These are phyloP conservation scores for Tetragonisca angustula DNA, from an alignment of 2,888 invertebrate genomes.

Conservation along the genomic window DNA sequence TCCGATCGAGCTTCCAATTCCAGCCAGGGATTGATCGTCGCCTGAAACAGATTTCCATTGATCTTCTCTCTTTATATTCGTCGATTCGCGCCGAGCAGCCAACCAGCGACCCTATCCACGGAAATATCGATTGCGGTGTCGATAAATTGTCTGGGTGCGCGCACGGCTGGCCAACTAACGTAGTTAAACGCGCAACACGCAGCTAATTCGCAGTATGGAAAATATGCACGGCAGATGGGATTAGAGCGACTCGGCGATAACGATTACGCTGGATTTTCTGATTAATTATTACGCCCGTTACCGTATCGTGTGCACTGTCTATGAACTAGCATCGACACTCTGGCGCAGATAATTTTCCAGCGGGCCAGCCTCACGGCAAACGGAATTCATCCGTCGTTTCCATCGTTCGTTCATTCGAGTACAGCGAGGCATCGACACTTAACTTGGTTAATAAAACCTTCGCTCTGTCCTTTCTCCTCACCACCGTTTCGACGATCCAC, in stretches of 20 bases:
- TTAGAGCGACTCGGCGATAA: constrained; percentile 45
- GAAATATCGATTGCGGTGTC: constrained; percentile 42
- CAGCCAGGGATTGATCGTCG: not conserved
- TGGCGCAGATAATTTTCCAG: constrained; percentile 5
- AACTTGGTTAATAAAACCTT: too few species aligned
- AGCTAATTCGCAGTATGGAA: constrained; percentile 46
- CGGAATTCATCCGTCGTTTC: not conserved
- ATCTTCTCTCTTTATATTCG: constrained; percentile 11
- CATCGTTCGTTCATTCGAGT: not conserved
- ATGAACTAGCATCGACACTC: not conserved
- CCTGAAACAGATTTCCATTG: not conserved
- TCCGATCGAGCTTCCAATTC: constrained; percentile 1
- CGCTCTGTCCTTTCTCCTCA: too few species aligned
- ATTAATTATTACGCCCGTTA: constrained; percentile 53
- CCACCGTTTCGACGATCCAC: too few species aligned
- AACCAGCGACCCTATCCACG: not conserved
- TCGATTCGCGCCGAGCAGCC: not conserved
- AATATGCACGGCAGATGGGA: constrained; percentile 40
- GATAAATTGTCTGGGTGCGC: constrained; percentile 33
- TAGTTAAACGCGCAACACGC: constrained; percentile 39
- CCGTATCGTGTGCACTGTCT: not conserved
- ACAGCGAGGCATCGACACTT: too few species aligned
- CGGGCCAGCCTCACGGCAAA: not conserved
- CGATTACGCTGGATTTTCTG: constrained; percentile 49
- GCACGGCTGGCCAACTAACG: constrained; percentile 26